Evolutionary conservation across 2,113 vertebrate species (phyloP), one percentile per base, ranked within the genome.

Genomic region (Loxodonta africana): DNA sequence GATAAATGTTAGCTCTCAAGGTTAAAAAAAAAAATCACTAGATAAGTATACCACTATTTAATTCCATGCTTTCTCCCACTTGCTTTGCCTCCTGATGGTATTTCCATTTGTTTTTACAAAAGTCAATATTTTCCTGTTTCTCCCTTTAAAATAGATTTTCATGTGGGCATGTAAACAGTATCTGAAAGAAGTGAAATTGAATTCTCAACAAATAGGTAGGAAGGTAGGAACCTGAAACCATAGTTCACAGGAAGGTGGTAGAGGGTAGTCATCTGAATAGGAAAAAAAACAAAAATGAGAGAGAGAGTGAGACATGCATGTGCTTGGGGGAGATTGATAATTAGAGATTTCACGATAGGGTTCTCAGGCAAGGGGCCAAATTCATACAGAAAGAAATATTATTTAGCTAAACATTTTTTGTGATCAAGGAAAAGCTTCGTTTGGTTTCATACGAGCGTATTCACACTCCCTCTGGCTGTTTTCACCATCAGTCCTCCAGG

Each of bases 401-500:
- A 95, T 93, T 95, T 88, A 97, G 94, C 97, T 98, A 67, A 98
- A 98, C 96, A 12, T 12, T 98, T 96, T 86, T 89, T 88, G 5
- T 89, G 92, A 80, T 95, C 88, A 83, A 95, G 96, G 95, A 95
- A 96, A 84, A 96, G 92, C 69, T 12, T 0, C 7, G 8, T 95
- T 96, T 97, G 63, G 95, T 73, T 97, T 97, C 95, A 0, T 81
- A 48, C 82, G 78, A 77, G 48, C 88, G 60, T 88, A 33, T 88
- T 96, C 97, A 81, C 71, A 92, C 94, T 95, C 97, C 96, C 97
- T 96, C 86, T 98, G 95, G 96, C 95, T 88, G 73, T 97, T 98
- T 98, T 98, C 97, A 97, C 98, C 93, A 91, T 98, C 98, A 98
- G 90, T 98, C 97, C 98, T 98, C 86, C 87, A 88, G 98, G 92